These are phyloP conservation scores for Platycnemis pennipes DNA, from an alignment of 2,888 invertebrate genomes.

Conservation along the genomic window DNA sequence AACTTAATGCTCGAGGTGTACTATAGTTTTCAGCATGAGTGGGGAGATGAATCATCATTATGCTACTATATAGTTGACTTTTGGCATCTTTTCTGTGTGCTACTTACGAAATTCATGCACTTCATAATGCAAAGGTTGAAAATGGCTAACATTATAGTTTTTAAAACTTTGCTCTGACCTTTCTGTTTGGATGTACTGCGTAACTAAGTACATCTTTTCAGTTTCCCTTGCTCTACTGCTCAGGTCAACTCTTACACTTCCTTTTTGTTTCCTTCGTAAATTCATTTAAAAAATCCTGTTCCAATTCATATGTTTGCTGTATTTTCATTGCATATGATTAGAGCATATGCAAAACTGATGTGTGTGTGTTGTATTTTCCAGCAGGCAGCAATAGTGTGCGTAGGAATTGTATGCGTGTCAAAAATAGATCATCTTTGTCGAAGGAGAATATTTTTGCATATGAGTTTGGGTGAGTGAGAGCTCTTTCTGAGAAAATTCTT, in stretches of 20 bases:
- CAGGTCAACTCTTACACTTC: too few species aligned
- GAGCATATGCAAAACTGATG: not conserved
- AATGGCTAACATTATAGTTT: too few species aligned
- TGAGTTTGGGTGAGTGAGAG: not conserved
- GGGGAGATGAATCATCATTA: not conserved
- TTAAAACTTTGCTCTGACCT: too few species aligned
- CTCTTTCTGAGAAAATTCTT: not conserved
- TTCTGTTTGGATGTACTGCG: too few species aligned
- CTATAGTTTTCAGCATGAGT: not conserved
- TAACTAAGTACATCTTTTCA: too few species aligned
- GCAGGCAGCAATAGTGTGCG: not conserved
- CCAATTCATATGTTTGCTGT: not conserved
- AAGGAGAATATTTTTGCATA: slow-evolving; percentile 9
- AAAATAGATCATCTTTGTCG: not conserved
- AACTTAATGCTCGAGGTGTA: not conserved
- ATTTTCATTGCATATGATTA: not conserved
- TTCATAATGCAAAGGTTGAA: too few species aligned
- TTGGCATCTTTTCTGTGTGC: not conserved
- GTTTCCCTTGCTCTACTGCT: too few species aligned
- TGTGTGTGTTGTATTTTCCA: not conserved
- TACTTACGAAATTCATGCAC: not conserved
- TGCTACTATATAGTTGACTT: not conserved
- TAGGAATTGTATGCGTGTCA: not conserved
- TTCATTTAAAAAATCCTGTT: not conserved
- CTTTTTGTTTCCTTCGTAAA: too few species aligned